Base-by-base conservation (phyloP, 2,797 vertebrate species). In the Galagoides demidoff region DNA sequence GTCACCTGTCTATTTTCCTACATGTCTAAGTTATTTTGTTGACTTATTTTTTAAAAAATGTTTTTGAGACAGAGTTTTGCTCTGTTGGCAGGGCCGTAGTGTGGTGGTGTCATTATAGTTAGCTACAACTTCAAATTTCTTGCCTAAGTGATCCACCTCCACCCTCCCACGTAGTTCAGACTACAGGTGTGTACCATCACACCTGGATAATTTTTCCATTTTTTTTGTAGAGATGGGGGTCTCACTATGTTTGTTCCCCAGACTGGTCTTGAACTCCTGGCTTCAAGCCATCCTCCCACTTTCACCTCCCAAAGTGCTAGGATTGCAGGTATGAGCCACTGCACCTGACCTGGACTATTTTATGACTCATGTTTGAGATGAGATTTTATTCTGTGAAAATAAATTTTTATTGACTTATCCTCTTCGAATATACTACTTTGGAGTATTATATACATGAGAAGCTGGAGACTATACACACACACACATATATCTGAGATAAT, bases 341-440 rank as follows among this genome's bases (percentile, higher is more conserved):
- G 64, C 7, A 8, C 31, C 16, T 19, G 0, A 8, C 64, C 31
- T 20, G 52, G 82, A 37, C 70, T 86, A 66, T 64, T 23, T 55
- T 39, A 23, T 39, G 37, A 82, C 19, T 86, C 14, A 5, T 4
- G 14, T 71, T 59, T 84, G 25, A 84, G 25, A 64, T 74, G 29
- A 76, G 49, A 64, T 94, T 92, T 92, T 73, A 76, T 27, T 78
- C 13, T 22, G 31, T 66, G 29, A 74, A 74, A 96, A 64, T 52
- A 87, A 27, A 61, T 90, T 34, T 66, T 17, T 78, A 14, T 68
- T 31, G 27, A 22, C 43, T 88, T 57, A 45, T 27, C 27, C 27
- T 90, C 37, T 66, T 87, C n/a, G 49, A 34, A n/a, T 17, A 79
- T 2, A 14, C 2, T 63, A 20, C 3, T 73, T n/a, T 81, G 17